Base-by-base conservation (phyloP, 2,113 vertebrate species). In the Aspidoscelis tigris region DNA sequence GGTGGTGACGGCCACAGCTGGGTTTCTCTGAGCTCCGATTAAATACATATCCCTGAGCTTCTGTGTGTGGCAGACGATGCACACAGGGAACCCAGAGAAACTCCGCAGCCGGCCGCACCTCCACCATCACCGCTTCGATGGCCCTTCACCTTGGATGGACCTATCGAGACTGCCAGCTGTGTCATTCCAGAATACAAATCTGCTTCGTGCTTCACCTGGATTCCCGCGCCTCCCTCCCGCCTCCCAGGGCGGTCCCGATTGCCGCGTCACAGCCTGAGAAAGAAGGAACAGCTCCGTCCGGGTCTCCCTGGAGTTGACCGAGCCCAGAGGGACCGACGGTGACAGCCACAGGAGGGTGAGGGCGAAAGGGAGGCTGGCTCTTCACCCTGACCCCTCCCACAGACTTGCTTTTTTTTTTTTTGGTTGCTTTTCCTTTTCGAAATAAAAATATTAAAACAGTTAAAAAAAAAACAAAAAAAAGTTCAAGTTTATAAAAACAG, bases 11-110 rank as follows among this genome's bases (percentile, higher is more conserved):
- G 93, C 92, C 85, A 91, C 93, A 88, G 91, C 89, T 87, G 20
- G 1, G 92, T 93, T 95, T 96, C 93, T 91, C 94, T 87, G 93
- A 93, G 93, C 92, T 93, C 94, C 93, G 84, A 95, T 96, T 95
- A 97, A 96, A 96, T 96, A 96, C 93, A 95, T 94, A 96, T 97
- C 97, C 97, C 97, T 97, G 97, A 97, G 97, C 94, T 96, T 88
- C 94, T 87, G 94, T 90, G 94, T 82, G 78, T 90, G 55, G 91
- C 93, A 91, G 86, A 50, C 88, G 84, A 76, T 80, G 90, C 95
- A 90, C 94, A 0, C 24, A 55, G 84, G 84, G 92, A 95, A 88
- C 92, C 89, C 91, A 68, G 87, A 94, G 92, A 94, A 93, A 92
- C 91, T 0, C 92, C 86, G 21, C 80, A 26, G 81, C 10, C 10